A percentile compares a stretch with the other conserved stretches of the same genome.
phyloP scores from a whole-genome alignment of 2,797 vertebrate genomes.

The Oceanodroma leucorhoa region DNA sequence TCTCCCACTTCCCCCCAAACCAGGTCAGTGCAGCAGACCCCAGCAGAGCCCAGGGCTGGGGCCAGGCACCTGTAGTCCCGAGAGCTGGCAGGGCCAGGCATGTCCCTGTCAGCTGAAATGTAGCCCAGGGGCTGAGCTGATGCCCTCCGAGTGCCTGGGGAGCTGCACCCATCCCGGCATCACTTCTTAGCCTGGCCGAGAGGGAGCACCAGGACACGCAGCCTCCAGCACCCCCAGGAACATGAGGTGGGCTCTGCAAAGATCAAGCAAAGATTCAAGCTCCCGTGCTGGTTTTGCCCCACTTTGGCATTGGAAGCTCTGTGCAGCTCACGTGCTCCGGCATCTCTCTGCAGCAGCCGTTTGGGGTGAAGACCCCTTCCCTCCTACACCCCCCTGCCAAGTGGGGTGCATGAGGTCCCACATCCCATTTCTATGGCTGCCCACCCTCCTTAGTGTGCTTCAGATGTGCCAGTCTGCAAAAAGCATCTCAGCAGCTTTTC shows the following conservation, averaged over 20 bases:
- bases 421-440: background rate
- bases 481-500: background rate
- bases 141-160: rapidly evolving
- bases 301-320: background rate
- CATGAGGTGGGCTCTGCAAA: rapidly evolving
- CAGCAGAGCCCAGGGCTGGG: background rate
- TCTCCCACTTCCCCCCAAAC: background rate
- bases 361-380: background rate
- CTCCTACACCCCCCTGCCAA: background rate
- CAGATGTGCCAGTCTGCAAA: background rate
- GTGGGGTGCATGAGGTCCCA: background rate
- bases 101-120: background rate
- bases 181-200: rapidly evolving
- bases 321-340: background rate
- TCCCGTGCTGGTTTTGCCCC: background rate
- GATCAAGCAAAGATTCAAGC: background rate
- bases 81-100: background rate
- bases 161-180: background rate
- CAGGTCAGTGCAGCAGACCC: background rate
- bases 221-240: background rate
- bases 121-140: background rate
- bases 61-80: rapidly evolving
- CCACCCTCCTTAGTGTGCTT: background rate
- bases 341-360: background rate
- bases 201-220: background rate